A percentile compares a stretch with the other conserved stretches of the same genome.
Evolutionary conservation across 2,888 invertebrate species (phyloP).

Genomic region (Laspeyria flexula): DNA sequence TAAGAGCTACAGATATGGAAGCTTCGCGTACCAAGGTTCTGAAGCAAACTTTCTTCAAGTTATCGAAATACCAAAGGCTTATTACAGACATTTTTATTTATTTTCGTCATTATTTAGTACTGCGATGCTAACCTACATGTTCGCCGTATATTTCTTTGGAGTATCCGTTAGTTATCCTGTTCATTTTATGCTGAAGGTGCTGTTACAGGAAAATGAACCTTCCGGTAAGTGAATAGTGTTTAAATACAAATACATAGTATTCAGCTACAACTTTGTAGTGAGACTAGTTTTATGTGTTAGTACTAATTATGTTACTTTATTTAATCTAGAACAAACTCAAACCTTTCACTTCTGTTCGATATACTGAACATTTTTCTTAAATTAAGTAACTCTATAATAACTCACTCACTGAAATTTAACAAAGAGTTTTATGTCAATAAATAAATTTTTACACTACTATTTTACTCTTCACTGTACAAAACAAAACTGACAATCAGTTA

Average conservation of each 20-base stretch:
- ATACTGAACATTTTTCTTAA: too few species aligned
- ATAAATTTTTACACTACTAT: too few species aligned
- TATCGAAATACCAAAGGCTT: slow-evolving; percentile 91
- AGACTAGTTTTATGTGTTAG: too few species aligned
- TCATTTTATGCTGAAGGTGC: slow-evolving; percentile 74
- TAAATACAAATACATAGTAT: neutral
- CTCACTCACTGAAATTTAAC: too few species aligned
- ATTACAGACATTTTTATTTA: slow-evolving; percentile 93
- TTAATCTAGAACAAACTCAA: too few species aligned
- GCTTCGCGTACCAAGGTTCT: slow-evolving; percentile 87
- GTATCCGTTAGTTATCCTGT: slow-evolving; percentile 80
- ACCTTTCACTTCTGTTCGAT: too few species aligned
- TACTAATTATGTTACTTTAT: too few species aligned
- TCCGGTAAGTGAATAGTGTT: slow-evolving; percentile 74
- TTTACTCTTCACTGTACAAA: too few species aligned
- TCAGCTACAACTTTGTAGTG: neutral
- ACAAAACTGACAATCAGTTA: too few species aligned
- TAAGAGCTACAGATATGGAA: slow-evolving; percentile 90
- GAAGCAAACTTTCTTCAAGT: slow-evolving; percentile 73
- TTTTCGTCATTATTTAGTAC: slow-evolving; percentile 87
- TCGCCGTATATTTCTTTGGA: slow-evolving; percentile 80
- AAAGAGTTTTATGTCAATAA: too few species aligned
- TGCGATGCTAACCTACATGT: slow-evolving; percentile 76
- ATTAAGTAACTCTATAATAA: too few species aligned
- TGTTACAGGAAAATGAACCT: slow-evolving; percentile 71